Evolutionary conservation across 2,113 vertebrate genomes (phyloP), one percentile per base, ranked within the genome.

Genomic region (Physeter macrocephalus): DNA sequence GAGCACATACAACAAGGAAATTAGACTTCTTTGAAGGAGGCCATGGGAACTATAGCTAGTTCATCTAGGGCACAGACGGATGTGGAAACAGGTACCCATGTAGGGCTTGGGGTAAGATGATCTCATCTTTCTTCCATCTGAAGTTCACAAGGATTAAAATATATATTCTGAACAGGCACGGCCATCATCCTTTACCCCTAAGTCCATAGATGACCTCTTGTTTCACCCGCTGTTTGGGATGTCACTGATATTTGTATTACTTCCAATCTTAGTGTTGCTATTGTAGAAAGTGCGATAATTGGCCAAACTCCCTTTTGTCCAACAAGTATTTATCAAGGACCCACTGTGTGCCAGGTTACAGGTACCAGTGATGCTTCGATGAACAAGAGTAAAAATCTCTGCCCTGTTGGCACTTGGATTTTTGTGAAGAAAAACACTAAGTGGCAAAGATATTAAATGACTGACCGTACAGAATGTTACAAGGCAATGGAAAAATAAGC

Each of bases 1-100:
- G n/a, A 15, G 36, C 21, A 18, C 0, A 3, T 0, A 0, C 8
- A 3, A 10, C n/a, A 12, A 0, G 17, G 41, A 9, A 5, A 8
- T 5, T 8, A 1, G 34, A 31, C 52, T 86, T 49, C 31, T 18
- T 13, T 41, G 10, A 29, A 71, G 52, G 36, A 27, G 46, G 41
- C 43, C 1, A 0, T 0, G 6, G 18, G 11, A 12, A 25, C 41
- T 1, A 1, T 3, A 11, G 2, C 14, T 8, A 18, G 13, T 29
- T 36, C n/a, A 23, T 14, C 2, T 8, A 5, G 1, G 43, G 36
- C 9, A 1, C 9, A 29, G 78, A 64, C 5, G 25, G 36, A 4
- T 14, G 7, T 34, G 20, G 17, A 20, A 25, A n/a, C 31, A 31
- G 18, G 41, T 5, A 3, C 3, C 41, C 34, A 0, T 3, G 29